These are phyloP conservation scores for Numenius arquata DNA, from an alignment of 2,113 vertebrate genomes.

Conservation along the genomic window DNA sequence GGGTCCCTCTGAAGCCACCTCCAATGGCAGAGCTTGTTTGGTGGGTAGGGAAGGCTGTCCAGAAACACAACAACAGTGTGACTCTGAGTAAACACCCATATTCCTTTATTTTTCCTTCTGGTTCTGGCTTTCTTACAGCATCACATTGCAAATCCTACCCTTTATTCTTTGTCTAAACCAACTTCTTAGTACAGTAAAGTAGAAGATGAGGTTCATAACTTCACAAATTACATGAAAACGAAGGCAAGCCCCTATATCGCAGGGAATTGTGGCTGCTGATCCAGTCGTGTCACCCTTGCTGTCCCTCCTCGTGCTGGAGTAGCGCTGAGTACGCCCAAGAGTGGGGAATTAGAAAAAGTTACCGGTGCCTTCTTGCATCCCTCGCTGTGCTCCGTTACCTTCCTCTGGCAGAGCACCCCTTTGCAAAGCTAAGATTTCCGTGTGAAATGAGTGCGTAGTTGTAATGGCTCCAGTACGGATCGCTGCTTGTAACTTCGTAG, in stretches of 20 bases:
- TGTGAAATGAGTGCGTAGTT: fast-evolving
- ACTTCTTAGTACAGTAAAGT: fast-evolving
- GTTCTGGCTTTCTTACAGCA: neutral
- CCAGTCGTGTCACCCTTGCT: fast-evolving
- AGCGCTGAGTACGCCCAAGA: fast-evolving
- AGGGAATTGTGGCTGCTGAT: neutral
- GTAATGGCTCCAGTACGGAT: no score
- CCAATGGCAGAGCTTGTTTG: neutral
- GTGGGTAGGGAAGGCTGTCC: neutral
- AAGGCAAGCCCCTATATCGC: fast-evolving
- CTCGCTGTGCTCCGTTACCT: fast-evolving
- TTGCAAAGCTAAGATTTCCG: neutral
- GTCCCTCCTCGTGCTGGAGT: neutral
- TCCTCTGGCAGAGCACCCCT: neutral
- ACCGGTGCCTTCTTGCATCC: neutral
- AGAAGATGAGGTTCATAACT: neutral
- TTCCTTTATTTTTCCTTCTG: neutral
- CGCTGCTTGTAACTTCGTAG: neutral
- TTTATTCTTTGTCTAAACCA: neutral
- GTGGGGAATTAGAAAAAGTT: neutral
- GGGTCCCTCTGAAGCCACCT: neutral
- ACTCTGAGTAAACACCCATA: neutral
- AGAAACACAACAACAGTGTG: neutral
- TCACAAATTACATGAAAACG: fast-evolving
- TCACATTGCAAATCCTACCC: fast-evolving